Conservation (phyloP, 2,113 vertebrate genomes). For the Stegostoma tigrinum region DNA sequence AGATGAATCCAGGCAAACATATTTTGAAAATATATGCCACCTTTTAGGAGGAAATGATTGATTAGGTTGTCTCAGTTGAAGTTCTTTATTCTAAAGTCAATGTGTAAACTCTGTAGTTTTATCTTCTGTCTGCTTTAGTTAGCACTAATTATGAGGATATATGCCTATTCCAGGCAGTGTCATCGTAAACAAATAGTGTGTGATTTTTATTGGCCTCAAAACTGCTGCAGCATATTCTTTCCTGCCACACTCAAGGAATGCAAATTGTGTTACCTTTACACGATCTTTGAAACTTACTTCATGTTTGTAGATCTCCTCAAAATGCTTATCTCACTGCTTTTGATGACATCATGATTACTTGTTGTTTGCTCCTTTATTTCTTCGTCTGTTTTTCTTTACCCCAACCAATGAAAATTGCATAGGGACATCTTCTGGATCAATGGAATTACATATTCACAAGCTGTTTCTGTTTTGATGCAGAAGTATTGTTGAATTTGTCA, state of each 20-base stretch:
- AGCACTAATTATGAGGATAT: neutral
- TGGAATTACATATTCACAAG: neutral
- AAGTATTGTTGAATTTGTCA: neutral
- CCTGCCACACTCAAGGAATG: neutral
- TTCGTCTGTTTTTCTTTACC: neutral
- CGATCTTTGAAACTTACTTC: neutral
- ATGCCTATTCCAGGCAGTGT: neutral
- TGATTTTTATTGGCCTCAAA: neutral
- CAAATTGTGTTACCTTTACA: neutral
- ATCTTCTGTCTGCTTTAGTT: neutral
- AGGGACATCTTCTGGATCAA: neutral
- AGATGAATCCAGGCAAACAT: neutral
- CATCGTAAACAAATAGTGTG: neutral
- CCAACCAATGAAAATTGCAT: neutral
- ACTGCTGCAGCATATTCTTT: too few species aligned
- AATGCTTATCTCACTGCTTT: neutral
- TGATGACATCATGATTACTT: neutral
- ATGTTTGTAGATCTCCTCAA: neutral
- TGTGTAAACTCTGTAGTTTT: neutral
- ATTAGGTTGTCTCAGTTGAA: neutral
- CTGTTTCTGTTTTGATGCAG: neutral
- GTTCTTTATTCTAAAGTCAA: neutral
- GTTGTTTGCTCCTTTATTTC: neutral
- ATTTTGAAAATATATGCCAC: neutral
- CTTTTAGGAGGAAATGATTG: neutral